Evolutionary conservation across 1,140 invertebrate species (phyloP).

Genomic region (Drosophila hydei): DNA sequence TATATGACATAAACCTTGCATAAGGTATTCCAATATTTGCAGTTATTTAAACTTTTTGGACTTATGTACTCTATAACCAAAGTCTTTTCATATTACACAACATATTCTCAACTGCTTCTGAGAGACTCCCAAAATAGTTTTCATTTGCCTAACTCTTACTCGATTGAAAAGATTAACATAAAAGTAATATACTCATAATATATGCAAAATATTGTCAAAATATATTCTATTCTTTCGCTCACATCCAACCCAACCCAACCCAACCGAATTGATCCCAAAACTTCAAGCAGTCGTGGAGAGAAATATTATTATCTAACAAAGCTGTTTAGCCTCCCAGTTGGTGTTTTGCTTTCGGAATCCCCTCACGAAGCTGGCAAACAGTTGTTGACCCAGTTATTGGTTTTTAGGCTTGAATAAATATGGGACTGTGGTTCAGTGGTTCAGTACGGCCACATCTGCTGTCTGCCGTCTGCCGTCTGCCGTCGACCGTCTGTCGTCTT

Average conservation of each 20-base stretch:
- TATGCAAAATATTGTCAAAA: no score
- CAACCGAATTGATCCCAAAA: not conserved
- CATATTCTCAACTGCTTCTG: no score
- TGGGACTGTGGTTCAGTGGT: constrained; percentile 41
- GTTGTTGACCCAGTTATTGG: constrained; percentile 45
- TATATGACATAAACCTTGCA: no score
- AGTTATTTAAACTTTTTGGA: no score
- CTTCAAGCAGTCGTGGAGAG: not conserved
- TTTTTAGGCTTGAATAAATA: constrained; percentile 52
- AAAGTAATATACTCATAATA: not conserved
- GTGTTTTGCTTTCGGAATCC: constrained; percentile 5
- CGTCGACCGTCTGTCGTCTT: constrained; percentile 5
- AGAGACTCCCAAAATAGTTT: no score
- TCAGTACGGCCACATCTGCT: constrained; percentile 24
- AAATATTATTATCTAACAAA: constrained; percentile 11
- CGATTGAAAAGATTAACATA: not conserved
- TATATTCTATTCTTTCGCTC: not conserved
- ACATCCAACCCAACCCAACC: not conserved
- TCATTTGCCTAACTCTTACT: no score
- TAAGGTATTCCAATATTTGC: no score
- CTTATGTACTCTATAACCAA: no score
- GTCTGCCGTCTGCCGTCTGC: constrained; percentile 2
- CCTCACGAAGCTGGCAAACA: constrained; percentile 25
- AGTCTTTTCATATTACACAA: no score
- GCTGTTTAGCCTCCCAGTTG: not conserved